Evolutionary conservation across 2,113 vertebrate genomes (phyloP).

Genomic region (Ardeotis arabs): DNA sequence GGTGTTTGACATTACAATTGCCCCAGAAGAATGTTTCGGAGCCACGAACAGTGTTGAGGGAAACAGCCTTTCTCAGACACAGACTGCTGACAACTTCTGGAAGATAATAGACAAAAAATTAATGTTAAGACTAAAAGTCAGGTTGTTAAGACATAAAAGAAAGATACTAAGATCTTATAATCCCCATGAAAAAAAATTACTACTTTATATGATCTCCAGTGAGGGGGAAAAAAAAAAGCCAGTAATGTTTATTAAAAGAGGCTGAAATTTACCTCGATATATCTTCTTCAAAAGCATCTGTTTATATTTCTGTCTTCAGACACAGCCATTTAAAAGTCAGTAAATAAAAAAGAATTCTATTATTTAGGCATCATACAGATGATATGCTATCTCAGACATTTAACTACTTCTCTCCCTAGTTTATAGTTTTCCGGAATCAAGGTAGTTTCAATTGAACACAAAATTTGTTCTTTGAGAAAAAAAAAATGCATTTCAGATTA

Average conservation of each 20-base stretch:
- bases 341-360: neutral
- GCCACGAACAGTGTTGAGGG: rapidly evolving
- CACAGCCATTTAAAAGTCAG: neutral
- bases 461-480: too few species aligned
- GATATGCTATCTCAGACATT: neutral
- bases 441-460: too few species aligned
- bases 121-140: neutral
- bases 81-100: neutral
- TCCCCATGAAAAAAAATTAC: neutral
- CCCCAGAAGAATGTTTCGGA: neutral
- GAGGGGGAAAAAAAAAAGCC: neutral
- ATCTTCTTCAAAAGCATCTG: neutral
- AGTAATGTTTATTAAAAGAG: neutral
- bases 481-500: neutral
- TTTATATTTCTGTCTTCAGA: neutral
- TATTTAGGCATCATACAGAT: neutral
- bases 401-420: too few species aligned
- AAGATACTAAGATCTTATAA: neutral
- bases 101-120: neutral
- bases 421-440: too few species aligned
- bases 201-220: neutral
- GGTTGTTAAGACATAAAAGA: neutral
- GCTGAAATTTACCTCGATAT: neutral
- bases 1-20: neutral
- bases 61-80: neutral